These are phyloP conservation scores for Atta texana DNA, from an alignment of 1,140 invertebrate genomes.

Conservation along the genomic window DNA sequence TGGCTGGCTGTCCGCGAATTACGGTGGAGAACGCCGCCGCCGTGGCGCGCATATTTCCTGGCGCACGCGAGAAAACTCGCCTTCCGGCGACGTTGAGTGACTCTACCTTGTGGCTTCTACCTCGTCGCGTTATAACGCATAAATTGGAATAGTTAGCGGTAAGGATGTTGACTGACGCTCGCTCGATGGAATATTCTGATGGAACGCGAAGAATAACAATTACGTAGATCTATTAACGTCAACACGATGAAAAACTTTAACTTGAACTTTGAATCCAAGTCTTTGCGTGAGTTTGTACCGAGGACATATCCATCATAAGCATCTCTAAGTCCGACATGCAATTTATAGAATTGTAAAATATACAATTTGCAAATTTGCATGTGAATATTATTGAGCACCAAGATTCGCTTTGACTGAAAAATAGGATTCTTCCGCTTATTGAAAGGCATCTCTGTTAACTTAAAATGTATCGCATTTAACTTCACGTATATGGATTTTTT, in stretches of 20 bases:
- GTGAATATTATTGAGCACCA: too few species aligned
- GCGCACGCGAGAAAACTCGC: constrained; percentile 54
- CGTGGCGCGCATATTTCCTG: constrained; percentile 46
- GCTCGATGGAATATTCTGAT: constrained; percentile 23
- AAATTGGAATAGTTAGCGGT: constrained; percentile 63
- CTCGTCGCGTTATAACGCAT: constrained; percentile 58
- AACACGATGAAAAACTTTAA: neutral
- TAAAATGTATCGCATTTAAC: neutral
- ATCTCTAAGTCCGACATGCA: too few species aligned
- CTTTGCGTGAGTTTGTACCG: neutral
- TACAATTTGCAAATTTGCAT: too few species aligned
- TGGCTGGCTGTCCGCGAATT: constrained; percentile 54
- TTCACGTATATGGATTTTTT: neutral
- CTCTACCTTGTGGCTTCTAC: constrained; percentile 43
- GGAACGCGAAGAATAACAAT: constrained; percentile 53
- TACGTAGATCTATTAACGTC: constrained; percentile 46
- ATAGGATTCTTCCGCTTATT: too few species aligned
- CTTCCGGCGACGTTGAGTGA: constrained; percentile 54
- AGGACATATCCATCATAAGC: neutral
- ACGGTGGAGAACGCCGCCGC: constrained; percentile 54
- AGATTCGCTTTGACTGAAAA: too few species aligned
- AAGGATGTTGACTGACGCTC: constrained; percentile 54
- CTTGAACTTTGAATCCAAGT: neutral
- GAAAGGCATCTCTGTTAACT: neutral
- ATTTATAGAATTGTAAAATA: too few species aligned